Evolutionary conservation across 2,797 vertebrate species (phyloP).

Genomic region (Mallotus villosus): DNA sequence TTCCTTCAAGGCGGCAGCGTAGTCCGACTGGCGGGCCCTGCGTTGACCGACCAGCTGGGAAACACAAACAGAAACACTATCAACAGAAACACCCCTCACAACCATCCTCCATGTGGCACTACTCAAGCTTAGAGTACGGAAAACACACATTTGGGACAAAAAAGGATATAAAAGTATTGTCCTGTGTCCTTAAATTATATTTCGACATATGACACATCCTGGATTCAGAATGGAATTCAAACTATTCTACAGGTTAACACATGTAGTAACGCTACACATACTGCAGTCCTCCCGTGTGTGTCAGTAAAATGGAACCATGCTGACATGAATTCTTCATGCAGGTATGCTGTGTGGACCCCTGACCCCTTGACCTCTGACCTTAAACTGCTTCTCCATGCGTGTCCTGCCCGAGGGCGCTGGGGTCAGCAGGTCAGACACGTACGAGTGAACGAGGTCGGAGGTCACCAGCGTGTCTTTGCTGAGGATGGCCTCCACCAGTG

Average conservation of each 20-base stretch:
- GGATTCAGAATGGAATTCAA: no score
- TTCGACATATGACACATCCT: no score
- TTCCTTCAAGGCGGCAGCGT: conserved; percentile 88
- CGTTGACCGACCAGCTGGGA: conserved; percentile 87
- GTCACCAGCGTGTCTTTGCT: conserved; percentile 90
- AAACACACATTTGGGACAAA: no score
- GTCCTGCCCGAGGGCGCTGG: conserved; percentile 86
- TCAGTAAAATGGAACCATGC: no score
- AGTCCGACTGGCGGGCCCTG: conserved; percentile 90
- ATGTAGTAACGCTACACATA: no score
- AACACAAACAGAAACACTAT: background rate
- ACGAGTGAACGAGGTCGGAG: conserved; percentile 86
- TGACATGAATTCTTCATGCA: no score
- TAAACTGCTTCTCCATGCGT: conserved; percentile 92
- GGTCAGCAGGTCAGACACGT: conserved; percentile 90
- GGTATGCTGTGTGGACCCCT: background rate
- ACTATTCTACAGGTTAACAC: no score
- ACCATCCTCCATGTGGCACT: no score
- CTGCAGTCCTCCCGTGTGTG: no score
- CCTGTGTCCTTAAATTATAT: no score
- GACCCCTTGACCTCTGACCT: conserved; percentile 68
- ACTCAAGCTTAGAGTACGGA: no score
- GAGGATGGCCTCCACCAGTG: conserved; percentile 89
- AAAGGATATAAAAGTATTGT: no score
- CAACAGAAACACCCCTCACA: background rate